A percentile compares a stretch with the other conserved stretches of the same genome.
phyloP scores from a whole-genome alignment of 1,140 invertebrate genomes.

The Eriocheir sinensis region DNA sequence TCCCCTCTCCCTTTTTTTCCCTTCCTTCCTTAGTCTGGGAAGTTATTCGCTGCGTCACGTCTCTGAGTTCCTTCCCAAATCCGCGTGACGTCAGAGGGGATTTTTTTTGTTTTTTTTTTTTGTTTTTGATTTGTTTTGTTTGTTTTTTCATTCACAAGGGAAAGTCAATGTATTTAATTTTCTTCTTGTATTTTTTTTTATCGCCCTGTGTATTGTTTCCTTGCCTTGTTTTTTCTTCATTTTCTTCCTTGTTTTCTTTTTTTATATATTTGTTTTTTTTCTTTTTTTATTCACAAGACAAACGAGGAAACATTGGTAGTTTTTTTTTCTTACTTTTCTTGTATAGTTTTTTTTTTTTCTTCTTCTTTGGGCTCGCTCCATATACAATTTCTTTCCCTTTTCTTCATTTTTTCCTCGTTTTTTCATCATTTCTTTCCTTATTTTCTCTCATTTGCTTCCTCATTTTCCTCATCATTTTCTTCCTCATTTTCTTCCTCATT shows the following conservation, averaged over 20 bases:
- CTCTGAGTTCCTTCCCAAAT: too few species aligned
- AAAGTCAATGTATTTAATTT: conserved; percentile 39
- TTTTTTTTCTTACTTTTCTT: too few species aligned
- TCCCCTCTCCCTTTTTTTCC: too few species aligned
- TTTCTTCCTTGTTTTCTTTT: background rate
- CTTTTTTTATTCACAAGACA: too few species aligned
- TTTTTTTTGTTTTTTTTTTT: conserved; percentile 46
- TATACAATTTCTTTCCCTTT: background rate
- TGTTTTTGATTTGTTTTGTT: conserved; percentile 56
- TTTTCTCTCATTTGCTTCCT: background rate
- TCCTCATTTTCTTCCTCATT: background rate
- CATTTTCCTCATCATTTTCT: background rate
- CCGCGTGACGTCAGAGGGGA: too few species aligned
- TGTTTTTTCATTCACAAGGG: conserved; percentile 57
- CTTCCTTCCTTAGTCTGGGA: too few species aligned
- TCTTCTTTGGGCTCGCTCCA: too few species aligned
- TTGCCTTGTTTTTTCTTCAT: background rate
- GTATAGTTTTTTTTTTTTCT: background rate
- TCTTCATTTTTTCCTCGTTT: background rate
- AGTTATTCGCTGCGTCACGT: too few species aligned
- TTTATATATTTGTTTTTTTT: too few species aligned
- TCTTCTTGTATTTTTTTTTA: conserved; percentile 27
- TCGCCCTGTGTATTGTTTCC: background rate
- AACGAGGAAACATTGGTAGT: too few species aligned
- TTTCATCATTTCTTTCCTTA: background rate